Conservation (phyloP, 2,888 invertebrate species). For the Autographa pulchrina region DNA sequence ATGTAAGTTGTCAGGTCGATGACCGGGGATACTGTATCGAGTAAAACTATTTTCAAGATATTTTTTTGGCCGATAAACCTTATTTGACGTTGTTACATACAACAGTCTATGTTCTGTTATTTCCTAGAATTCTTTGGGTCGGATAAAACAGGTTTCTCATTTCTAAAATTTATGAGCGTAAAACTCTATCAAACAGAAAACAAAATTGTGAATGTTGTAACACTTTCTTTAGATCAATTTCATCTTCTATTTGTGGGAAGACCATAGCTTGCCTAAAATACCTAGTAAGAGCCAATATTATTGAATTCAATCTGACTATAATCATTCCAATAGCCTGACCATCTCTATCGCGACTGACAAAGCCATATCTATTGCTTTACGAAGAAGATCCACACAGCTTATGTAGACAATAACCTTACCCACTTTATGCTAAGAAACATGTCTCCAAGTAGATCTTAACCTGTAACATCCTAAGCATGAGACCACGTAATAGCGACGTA, state of each 20-base stretch:
- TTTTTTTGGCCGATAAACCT: conserved; percentile 6
- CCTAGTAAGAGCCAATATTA: too few species aligned
- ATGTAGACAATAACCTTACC: background rate
- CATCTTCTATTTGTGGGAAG: too few species aligned
- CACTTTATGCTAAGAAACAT: conserved; percentile 1
- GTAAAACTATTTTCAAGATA: background rate
- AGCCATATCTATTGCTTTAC: background rate
- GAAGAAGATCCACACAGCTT: background rate
- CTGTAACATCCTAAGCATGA: conserved; percentile 28
- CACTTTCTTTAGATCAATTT: too few species aligned
- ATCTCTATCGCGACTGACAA: too few species aligned
- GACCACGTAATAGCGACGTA: conserved; percentile 39
- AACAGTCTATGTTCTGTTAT: too few species aligned
- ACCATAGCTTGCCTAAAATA: too few species aligned
- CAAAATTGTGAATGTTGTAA: too few species aligned
- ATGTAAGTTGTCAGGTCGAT: conserved; percentile 36
- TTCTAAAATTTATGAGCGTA: too few species aligned
- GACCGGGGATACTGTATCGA: conserved; percentile 19
- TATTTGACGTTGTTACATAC: background rate
- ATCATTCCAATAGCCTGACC: too few species aligned
- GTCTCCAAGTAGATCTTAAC: conserved; percentile 29
- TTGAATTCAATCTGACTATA: too few species aligned
- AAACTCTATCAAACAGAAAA: too few species aligned
- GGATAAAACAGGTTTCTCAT: background rate
- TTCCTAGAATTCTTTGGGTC: background rate